A percentile compares a stretch with the other conserved stretches of the same genome.
These are phyloP conservation scores for Vollenhovia emeryi DNA, from an alignment of 1,140 invertebrate genomes.

Conservation along the genomic window DNA sequence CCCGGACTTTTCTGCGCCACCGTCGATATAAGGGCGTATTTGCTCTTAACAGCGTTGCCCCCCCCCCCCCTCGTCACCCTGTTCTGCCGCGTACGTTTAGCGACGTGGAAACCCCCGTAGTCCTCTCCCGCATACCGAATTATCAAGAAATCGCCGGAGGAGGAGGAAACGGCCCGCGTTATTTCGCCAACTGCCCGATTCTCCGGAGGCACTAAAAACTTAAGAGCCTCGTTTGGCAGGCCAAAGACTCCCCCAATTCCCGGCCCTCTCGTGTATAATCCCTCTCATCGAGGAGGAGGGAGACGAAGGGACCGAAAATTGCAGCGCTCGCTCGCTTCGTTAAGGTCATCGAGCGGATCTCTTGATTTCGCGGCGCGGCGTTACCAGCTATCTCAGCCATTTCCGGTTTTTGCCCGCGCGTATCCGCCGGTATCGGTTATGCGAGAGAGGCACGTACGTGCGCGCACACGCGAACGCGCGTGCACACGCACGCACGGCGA, in stretches of 20 bases:
- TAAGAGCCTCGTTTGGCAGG: slow-evolving; percentile 54
- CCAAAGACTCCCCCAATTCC: slow-evolving; percentile 28
- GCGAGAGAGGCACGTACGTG: slow-evolving; percentile 17
- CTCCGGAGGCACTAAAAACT: slow-evolving; percentile 43
- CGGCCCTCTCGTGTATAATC: not conserved
- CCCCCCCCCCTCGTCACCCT: not conserved
- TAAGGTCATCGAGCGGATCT: slow-evolving; percentile 44
- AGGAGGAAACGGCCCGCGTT: slow-evolving; percentile 29
- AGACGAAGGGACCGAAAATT: slow-evolving; percentile 31
- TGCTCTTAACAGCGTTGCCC: not conserved
- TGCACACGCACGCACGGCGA: not conserved
- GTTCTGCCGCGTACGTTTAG: not conserved
- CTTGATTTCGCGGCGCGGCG: slow-evolving; percentile 42
- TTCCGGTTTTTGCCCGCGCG: slow-evolving; percentile 47
- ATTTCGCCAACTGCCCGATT: slow-evolving; percentile 35
- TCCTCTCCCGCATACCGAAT: not conserved
- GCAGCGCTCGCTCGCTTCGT: slow-evolving; percentile 20
- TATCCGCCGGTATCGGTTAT: slow-evolving; percentile 40
- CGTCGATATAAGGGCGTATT: not conserved
- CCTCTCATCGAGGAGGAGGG: not conserved
- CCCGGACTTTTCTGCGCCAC: not conserved
- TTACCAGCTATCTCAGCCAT: slow-evolving; percentile 40
- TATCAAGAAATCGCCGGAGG: slow-evolving; percentile 9
- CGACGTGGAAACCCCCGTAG: not conserved
- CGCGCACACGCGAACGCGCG: not conserved